Base-by-base conservation (phyloP, 2,888 invertebrate species). In the Ichneumoninae sp. region DNA sequence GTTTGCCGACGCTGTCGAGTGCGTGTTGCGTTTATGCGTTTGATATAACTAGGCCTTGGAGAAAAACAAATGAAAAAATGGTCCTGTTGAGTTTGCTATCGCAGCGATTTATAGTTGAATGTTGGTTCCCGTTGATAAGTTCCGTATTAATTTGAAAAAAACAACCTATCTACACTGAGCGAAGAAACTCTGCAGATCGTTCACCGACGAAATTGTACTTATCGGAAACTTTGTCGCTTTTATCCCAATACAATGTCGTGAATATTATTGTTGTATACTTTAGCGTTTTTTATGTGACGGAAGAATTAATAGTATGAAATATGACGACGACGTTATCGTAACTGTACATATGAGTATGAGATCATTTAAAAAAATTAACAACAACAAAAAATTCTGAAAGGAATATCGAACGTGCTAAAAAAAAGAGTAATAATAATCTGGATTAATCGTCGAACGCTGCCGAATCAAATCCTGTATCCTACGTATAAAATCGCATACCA, bases 191-290 rank as follows among this genome's bases (percentile, higher is more conserved):
- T 8, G 3, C n/a, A 16, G 44, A 47, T 30, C 19, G 60, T 52
- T 74, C 62, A 78, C 19, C 68, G 52, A 78, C 44, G 44, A 69
- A 62, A 66, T 30, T 77, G 60, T 72, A 57, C 44, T 22, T 57
- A 40, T 62, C 47, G 47, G 33, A 52, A 30, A 76, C 60, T 68
- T 47, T 36, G 71, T 83, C 80, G 76, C 60, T 80, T 71, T 62
- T 80, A 77, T 72, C 52, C 74, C 54, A 19, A 72, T 80, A 52
- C 44, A 81, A 69, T 80, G 47, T 74, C 77, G 71, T 84, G 36
- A 81, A 70, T 66, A 72, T 80, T 52, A 80, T 71, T 81, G 74
- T 84, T 84, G 78, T 74, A 74, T 60, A 60, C 65, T 71, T 77
- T 72, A 72, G 65, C 26, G 52, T 62, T 62, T 62, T 62, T 62